phyloP scores from a whole-genome alignment of 2,797 vertebrate genomes.

The Myotis daubentonii region DNA sequence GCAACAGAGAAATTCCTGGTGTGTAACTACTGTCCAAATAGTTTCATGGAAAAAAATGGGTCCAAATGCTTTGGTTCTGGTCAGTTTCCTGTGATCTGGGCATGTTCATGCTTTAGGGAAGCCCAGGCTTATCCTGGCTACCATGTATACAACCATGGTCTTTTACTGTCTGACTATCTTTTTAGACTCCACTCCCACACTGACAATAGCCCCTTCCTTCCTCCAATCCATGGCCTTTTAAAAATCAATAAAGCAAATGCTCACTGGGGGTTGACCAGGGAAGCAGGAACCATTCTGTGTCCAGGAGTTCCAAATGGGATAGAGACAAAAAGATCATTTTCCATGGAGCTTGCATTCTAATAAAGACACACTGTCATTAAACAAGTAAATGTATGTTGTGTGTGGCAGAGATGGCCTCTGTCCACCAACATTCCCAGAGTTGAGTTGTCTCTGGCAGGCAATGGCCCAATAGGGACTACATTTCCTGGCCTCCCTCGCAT shows the following conservation, averaged over 20 bases:
- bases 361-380: background rate
- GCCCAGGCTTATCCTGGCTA: background rate
- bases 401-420: background rate
- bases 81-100: conserved; percentile 30
- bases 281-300: background rate
- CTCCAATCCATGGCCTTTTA: background rate
- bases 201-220: background rate
- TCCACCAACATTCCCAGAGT: background rate
- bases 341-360: background rate
- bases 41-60: background rate
- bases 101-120: background rate
- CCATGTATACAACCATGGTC: background rate
- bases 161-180: background rate
- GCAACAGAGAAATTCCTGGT: conserved; percentile 70
- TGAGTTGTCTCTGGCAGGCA: background rate
- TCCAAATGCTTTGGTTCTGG: conserved; percentile 13
- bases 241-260: conserved; percentile 27
- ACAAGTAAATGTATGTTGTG: background rate
- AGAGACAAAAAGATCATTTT: background rate
- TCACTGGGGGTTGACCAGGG: background rate
- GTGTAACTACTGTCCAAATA: conserved; percentile 59
- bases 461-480: background rate
- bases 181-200: background rate
- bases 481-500: background rate
- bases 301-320: background rate